A percentile compares a stretch with the other conserved stretches of the same genome.
Conservation (phyloP, 2,888 invertebrate species). For the Orthosia incerta region DNA sequence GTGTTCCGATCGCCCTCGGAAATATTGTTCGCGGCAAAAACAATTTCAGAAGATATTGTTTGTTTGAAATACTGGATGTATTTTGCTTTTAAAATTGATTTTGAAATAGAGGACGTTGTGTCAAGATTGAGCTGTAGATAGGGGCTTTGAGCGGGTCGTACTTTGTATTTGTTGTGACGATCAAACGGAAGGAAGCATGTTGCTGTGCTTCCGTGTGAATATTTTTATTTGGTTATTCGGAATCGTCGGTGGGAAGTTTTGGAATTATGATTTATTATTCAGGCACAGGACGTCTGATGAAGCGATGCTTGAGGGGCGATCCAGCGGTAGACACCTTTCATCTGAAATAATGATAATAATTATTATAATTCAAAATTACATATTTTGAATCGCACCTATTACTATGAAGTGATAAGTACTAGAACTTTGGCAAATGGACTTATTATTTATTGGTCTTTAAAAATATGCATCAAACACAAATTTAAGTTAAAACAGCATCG, state of each 20-base stretch:
- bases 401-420: too few species aligned
- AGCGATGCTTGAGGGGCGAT: too few species aligned
- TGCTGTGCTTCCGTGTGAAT: conserved; percentile 3
- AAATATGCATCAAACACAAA: too few species aligned
- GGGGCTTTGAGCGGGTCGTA: conserved; percentile 46
- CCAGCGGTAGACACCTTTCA: background rate
- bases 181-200: conserved; percentile 12
- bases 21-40: conserved; percentile 67
- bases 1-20: conserved; percentile 66
- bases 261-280: background rate
- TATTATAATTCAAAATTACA: too few species aligned
- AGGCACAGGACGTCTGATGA: too few species aligned
- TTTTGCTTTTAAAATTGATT: conserved; percentile 69
- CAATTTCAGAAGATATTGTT: conserved; percentile 68
- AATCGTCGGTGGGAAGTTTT: background rate
- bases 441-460: too few species aligned
- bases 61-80: conserved; percentile 67
- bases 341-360: background rate
- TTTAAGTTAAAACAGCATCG: too few species aligned
- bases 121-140: conserved; percentile 64
- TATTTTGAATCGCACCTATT: too few species aligned
- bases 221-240: conserved; percentile 5
- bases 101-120: conserved; percentile 65
- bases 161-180: conserved; percentile 47
- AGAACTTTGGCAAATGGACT: too few species aligned